These are phyloP conservation scores for Drosophila rubida DNA, from an alignment of 2,888 invertebrate genomes.

Conservation along the genomic window DNA sequence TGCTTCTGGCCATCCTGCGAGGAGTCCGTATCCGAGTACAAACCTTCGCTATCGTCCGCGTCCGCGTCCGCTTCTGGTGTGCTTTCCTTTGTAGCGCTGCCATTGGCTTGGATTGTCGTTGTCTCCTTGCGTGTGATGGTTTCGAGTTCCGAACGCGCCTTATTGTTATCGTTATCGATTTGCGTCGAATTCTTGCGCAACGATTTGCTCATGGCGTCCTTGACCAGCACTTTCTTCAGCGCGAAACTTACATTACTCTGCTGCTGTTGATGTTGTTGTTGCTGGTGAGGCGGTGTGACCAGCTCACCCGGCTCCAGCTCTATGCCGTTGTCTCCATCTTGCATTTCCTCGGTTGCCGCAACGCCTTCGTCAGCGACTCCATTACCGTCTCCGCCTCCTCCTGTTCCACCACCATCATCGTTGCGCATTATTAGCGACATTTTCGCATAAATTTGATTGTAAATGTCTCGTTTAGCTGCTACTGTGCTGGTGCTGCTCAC, in stretches of 20 bases:
- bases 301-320: conserved; percentile 82
- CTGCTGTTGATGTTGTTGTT: not conserved
- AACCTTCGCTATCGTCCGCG: conserved; percentile 66
- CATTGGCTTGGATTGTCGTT: conserved; percentile 22
- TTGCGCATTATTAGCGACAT: conserved; percentile 33
- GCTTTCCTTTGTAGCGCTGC: not conserved
- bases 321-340: conserved; percentile 78
- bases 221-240: conserved; percentile 52
- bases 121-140: conserved; percentile 69
- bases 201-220: conserved; percentile 59
- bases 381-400: not conserved
- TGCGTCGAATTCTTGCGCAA: conserved; percentile 62
- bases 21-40: conserved; percentile 70
- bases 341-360: conserved; percentile 64
- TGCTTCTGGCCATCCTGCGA: conserved; percentile 53
- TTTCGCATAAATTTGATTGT: conserved; percentile 28
- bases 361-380: not conserved
- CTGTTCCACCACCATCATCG: conserved; percentile 1
- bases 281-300: conserved; percentile 81
- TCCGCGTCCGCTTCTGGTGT: conserved; percentile 30
- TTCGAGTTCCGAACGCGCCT: conserved; percentile 74
- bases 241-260: conserved; percentile 31
- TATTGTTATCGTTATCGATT: conserved; percentile 46
- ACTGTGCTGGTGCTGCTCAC: conserved; percentile 5
- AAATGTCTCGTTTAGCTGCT: conserved; percentile 9